A percentile compares a stretch with the other conserved stretches of the same genome.
These are phyloP conservation scores for Zapornia atra DNA, from an alignment of 2,113 vertebrate genomes.

Conservation along the genomic window DNA sequence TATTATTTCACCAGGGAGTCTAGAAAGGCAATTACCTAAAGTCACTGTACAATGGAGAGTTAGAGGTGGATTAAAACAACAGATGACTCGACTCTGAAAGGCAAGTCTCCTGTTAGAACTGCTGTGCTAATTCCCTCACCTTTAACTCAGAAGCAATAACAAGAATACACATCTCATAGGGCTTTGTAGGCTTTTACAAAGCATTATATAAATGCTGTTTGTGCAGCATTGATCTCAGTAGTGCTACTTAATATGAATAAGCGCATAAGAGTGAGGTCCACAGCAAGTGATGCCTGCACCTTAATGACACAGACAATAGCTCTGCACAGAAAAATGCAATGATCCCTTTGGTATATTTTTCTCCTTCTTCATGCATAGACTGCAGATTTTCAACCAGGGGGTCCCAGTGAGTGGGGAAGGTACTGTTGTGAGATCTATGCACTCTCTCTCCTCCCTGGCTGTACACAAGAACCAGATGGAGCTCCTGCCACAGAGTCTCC, in stretches of 20 bases:
- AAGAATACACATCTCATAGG: not conserved
- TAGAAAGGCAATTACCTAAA: not conserved
- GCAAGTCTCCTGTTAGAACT: not conserved
- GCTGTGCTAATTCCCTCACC: not conserved
- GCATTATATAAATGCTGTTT: not conserved
- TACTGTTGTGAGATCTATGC: not conserved
- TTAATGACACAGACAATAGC: accelerated
- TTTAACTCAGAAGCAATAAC: not conserved
- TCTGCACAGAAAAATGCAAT: not conserved
- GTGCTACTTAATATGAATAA: not conserved
- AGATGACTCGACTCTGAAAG: not conserved
- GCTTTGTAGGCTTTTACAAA: not conserved
- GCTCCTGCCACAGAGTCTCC: not conserved
- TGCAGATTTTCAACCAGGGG: not conserved
- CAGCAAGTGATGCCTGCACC: not conserved
- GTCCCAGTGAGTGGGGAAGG: not conserved
- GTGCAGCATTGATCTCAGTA: not conserved
- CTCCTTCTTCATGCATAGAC: not conserved
- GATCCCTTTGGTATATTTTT: not conserved
- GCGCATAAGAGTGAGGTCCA: not conserved
- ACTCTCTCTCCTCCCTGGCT: not conserved
- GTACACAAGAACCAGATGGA: not conserved
- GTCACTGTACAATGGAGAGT: not conserved
- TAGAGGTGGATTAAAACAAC: not conserved
- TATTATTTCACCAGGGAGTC: not conserved